These are phyloP conservation scores for Vollenhovia emeryi DNA, from an alignment of 1,140 invertebrate genomes.

Conservation along the genomic window DNA sequence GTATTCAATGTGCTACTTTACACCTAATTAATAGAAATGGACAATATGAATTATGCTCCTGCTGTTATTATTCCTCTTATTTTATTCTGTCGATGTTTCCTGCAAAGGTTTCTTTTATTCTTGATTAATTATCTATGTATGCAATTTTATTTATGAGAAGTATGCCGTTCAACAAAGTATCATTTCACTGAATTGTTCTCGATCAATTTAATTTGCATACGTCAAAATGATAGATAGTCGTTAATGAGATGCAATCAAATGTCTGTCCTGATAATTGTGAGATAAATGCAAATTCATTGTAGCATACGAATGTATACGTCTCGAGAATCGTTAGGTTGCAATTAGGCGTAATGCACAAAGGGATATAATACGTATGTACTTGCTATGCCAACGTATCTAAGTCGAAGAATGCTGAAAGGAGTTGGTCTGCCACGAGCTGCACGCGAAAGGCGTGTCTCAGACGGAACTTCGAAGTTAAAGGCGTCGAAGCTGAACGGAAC, in stretches of 20 bases:
- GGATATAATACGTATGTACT: slow-evolving; percentile 3
- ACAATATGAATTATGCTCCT: background rate
- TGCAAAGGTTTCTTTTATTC: background rate
- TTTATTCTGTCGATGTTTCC: background rate
- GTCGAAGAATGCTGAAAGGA: slow-evolving; percentile 13
- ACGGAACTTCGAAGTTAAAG: slow-evolving; percentile 32
- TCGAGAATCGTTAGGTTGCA: slow-evolving; percentile 34
- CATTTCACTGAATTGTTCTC: slow-evolving; percentile 42
- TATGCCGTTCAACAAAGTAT: background rate
- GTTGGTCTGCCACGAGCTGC: slow-evolving; percentile 14
- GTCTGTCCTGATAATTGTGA: slow-evolving; percentile 40
- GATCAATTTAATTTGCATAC: slow-evolving; percentile 31
- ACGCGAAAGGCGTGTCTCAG: slow-evolving; percentile 59
- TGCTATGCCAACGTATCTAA: slow-evolving; percentile 6
- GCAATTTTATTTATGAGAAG: background rate
- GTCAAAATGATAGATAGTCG: slow-evolving; percentile 34
- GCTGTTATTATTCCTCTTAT: background rate
- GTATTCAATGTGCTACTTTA: too few relatives aligned
- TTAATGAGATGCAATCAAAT: slow-evolving; percentile 42
- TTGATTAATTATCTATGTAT: slow-evolving; percentile 2
- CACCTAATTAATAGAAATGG: too few relatives aligned
- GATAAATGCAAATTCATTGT: slow-evolving; percentile 20
- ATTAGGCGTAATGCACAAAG: slow-evolving; percentile 32
- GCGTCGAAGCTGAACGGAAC: slow-evolving; percentile 42
- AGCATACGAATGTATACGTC: background rate